Evolutionary conservation across 2,888 invertebrate species (phyloP).

Genomic region (Sesia bembeciformis): DNA sequence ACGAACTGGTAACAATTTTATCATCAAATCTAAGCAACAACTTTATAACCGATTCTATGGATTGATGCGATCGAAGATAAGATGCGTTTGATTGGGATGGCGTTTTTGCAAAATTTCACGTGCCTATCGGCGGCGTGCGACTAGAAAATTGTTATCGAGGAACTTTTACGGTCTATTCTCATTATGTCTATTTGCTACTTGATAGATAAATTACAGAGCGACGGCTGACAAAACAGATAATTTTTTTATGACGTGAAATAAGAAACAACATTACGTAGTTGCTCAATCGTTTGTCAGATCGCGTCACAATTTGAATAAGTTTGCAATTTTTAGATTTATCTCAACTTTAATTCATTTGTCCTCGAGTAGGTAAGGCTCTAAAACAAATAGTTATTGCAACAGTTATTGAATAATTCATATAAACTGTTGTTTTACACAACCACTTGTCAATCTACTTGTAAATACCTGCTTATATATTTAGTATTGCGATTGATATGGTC

Average conservation of each 20-base stretch:
- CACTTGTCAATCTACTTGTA: not conserved
- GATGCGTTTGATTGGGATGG: not conserved
- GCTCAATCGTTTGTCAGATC: not conserved
- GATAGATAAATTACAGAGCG: constrained; percentile 14
- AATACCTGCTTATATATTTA: not conserved
- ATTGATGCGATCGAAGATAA: not conserved
- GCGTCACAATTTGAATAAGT: too few species aligned
- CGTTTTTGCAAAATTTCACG: constrained; percentile 11
- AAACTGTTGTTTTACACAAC: not conserved
- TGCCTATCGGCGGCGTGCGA: constrained; percentile 19
- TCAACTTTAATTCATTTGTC: too few species aligned
- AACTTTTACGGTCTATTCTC: constrained; percentile 11
- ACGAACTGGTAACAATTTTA: too few species aligned
- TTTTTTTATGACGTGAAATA: not conserved
- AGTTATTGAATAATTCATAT: too few species aligned
- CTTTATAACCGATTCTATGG: too few species aligned
- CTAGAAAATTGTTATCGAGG: constrained; percentile 17
- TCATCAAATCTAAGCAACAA: too few species aligned
- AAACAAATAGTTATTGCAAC: too few species aligned
- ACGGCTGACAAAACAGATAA: not conserved
- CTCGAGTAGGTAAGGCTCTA: too few species aligned
- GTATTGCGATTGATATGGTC: not conserved
- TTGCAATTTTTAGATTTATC: too few species aligned
- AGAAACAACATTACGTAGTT: not conserved
- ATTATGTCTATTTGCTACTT: constrained; percentile 14